Conservation (phyloP, 2,113 vertebrate genomes). For the Tetraodon nigroviridis region DNA sequence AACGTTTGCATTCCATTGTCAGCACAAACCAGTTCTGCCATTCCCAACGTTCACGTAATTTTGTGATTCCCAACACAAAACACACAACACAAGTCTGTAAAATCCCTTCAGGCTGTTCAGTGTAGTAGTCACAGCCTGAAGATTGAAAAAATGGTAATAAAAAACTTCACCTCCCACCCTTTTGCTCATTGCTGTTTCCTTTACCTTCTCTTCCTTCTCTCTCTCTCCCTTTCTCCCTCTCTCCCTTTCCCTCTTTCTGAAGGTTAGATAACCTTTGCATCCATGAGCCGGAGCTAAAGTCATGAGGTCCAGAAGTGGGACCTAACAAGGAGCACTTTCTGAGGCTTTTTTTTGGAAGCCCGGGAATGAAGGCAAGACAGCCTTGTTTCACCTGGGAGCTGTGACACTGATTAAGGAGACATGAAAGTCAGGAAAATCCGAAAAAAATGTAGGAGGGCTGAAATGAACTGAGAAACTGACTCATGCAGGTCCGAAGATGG, state of each 20-base stretch:
- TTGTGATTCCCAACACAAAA: too few species aligned
- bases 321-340: constrained; percentile 40
- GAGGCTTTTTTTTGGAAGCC: constrained; percentile 41
- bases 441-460: neutral
- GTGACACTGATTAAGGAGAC: constrained; percentile 35
- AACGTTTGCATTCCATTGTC: too few species aligned
- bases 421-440: constrained; percentile 19
- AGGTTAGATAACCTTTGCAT: constrained; percentile 81
- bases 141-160: constrained; percentile 23
- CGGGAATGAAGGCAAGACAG: constrained; percentile 37
- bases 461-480: constrained; percentile 11
- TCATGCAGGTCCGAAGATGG: neutral
- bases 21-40: too few species aligned
- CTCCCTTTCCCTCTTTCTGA: constrained; percentile 62
- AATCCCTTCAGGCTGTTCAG: constrained; percentile 5
- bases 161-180: constrained; percentile 13
- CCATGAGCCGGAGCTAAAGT: constrained; percentile 61
- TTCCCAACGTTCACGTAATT: too few species aligned
- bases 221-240: constrained; percentile 20
- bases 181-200: neutral
- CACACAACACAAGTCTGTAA: neutral
- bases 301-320: constrained; percentile 30
- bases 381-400: constrained; percentile 39
- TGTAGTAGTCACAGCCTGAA: constrained; percentile 11
- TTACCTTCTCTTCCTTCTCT: neutral